Evolutionary conservation across 2,888 invertebrate genomes (phyloP), one percentile per base, ranked within the genome.

Genomic region (Spisula solida): DNA sequence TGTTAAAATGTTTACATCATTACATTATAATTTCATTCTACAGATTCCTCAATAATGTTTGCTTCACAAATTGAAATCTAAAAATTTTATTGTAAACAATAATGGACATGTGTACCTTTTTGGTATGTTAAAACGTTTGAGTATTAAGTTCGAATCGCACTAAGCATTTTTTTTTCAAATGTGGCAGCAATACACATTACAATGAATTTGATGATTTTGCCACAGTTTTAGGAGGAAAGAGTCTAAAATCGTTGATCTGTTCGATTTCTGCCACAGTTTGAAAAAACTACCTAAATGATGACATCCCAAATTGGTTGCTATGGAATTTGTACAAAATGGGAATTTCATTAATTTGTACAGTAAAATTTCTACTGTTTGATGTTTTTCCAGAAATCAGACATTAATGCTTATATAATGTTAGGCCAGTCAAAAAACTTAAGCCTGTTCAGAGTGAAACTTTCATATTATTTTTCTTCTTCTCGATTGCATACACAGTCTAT

Each of bases 61-160:
- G 29, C 31, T 31, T 75, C 34, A 75, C 75, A 31, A 25, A 6
- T 75, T 20, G 31, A 75, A 75, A 31, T 75, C 25, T 14, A 4
- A 34, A 75, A 14, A 31, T 75, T 75, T 75, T 31, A 5, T 31
- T 31, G 18, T 75, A 75, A 34, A 20, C n/a, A 48, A 80, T 5
- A 78, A 51, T 85, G 25, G 85, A 85, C 85, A 85, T 85, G 51
- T 85, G 51, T 85, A 85, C 85, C 85, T 79, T 29, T 34, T 85
- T 79, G 55, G 85, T 85, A 85, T 85, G 85, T 85, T 55, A 85
- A 85, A 85, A 79, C 12, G 34, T 78, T 85, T 85, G 85, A 79
- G 29, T 47, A 41, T 41, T 5, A 20, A 47, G 29, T 55, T 41
- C 51, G 41, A 29, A 6, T 79, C 41, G 79, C 79, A 79, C 85